Evolutionary conservation across 1,140 invertebrate species (phyloP).

Genomic region (Tyrophagus putrescentiae): DNA sequence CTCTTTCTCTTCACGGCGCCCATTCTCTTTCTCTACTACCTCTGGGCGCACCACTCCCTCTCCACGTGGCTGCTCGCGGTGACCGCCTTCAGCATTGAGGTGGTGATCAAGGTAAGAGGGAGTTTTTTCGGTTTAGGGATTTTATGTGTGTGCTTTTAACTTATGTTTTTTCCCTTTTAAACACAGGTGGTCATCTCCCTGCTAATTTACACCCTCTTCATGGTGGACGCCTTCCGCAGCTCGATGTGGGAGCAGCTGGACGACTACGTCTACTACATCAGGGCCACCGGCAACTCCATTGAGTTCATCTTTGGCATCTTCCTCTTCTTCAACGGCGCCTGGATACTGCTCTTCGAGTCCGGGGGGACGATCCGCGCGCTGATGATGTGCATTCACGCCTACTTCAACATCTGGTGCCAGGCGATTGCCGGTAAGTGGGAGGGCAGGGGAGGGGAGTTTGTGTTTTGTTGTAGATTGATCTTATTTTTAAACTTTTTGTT

Average conservation of each 20-base stretch:
- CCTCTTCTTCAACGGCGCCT: slow-evolving; percentile 82
- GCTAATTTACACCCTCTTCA: slow-evolving; percentile 70
- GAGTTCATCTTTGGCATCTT: slow-evolving; percentile 91
- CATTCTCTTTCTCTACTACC: slow-evolving; percentile 51
- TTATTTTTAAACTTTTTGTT: slow-evolving; percentile 7
- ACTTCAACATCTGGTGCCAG: slow-evolving; percentile 93
- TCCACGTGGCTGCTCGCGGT: slow-evolving; percentile 81
- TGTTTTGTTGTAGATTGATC: background rate
- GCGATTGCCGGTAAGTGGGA: slow-evolving; percentile 50
- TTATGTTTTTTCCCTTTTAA: slow-evolving; percentile 14
- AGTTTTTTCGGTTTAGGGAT: too few relatives aligned
- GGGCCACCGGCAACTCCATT: slow-evolving; percentile 55
- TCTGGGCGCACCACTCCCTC: slow-evolving; percentile 66
- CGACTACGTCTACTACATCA: slow-evolving; percentile 83
- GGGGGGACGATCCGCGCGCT: slow-evolving; percentile 69
- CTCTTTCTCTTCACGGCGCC: slow-evolving; percentile 65
- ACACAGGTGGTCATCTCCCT: slow-evolving; percentile 50
- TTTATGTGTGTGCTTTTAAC: background rate
- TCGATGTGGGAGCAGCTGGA: slow-evolving; percentile 85
- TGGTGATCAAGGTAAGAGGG: slow-evolving; percentile 43
- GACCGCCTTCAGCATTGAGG: slow-evolving; percentile 71
- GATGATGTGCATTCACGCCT: slow-evolving; percentile 90
- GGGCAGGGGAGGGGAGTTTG: too few relatives aligned
- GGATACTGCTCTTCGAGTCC: slow-evolving; percentile 79
- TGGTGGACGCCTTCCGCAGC: slow-evolving; percentile 68